A percentile compares a stretch with the other conserved stretches of the same genome.
Conservation (phyloP, 2,797 vertebrate species). For the Acrossocheilus fasciatus region DNA sequence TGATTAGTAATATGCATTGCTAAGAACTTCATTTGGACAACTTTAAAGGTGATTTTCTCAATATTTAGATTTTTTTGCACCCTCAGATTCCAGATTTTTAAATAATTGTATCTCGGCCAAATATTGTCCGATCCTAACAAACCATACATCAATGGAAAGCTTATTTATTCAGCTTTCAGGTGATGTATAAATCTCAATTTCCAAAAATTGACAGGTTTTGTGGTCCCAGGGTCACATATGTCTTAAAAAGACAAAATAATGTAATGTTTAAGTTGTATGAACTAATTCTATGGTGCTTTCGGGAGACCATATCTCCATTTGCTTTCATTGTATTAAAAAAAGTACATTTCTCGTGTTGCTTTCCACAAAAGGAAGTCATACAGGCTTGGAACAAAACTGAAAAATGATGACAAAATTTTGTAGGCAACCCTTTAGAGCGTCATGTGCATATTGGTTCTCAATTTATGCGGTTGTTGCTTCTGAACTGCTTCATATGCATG, state of each 20-base stretch:
- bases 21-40: too few species aligned
- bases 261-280: not conserved
- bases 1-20: too few species aligned
- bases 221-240: not conserved
- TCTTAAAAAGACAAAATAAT: not conserved
- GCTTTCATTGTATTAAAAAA: not conserved
- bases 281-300: not conserved
- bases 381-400: not conserved
- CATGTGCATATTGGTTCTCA: too few species aligned
- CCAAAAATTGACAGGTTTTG: too few species aligned
- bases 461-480: not conserved
- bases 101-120: too few species aligned
- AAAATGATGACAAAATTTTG: not conserved
- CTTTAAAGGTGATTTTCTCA: too few species aligned
- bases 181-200: too few species aligned
- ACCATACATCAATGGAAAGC: too few species aligned
- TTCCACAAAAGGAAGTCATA: not conserved
- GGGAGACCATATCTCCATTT: not conserved
- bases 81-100: too few species aligned
- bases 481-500: slow-evolving; percentile 36
- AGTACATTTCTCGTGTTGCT: not conserved
- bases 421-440: not conserved
- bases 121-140: too few species aligned
- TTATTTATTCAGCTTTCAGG: too few species aligned
- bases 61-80: too few species aligned